Conservation (phyloP, 1,140 invertebrate species). For the Lycorma delicatula region DNA sequence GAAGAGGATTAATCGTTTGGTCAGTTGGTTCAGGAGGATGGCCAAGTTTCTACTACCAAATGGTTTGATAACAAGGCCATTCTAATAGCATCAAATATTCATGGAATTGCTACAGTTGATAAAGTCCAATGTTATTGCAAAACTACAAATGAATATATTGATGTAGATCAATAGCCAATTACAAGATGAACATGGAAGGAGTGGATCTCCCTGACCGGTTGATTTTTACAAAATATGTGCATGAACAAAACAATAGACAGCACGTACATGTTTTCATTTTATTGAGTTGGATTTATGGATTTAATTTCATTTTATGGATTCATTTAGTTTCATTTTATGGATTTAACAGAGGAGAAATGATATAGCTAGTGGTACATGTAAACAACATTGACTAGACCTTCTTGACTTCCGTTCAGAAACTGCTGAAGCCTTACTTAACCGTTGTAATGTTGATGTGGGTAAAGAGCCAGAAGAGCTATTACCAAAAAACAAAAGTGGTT, state of each 20-base stretch:
- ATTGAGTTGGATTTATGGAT: not conserved
- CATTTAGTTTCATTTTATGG: too few species aligned
- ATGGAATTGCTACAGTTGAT: not conserved
- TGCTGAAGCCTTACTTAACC: not conserved
- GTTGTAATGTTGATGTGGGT: not conserved
- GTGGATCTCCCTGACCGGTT: not conserved
- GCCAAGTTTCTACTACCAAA: not conserved
- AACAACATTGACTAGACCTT: not conserved
- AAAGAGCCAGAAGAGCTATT: not conserved
- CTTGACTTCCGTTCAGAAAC: not conserved
- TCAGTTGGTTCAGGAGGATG: not conserved
- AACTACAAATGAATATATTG: not conserved
- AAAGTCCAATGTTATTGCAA: not conserved
- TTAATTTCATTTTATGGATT: too few species aligned
- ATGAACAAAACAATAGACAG: not conserved
- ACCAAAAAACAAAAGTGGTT: not conserved
- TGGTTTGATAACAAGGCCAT: not conserved
- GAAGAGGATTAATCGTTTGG: not conserved
- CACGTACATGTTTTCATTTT: not conserved
- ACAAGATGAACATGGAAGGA: not conserved
- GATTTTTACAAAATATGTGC: not conserved
- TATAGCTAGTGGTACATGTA: not conserved
- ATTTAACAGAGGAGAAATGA: not conserved
- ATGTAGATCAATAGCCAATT: not conserved
- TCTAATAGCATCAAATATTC: not conserved